Base-by-base conservation (phyloP, 92 coral and sea anemone species). In the Chrysogorgia sp. region DNA sequence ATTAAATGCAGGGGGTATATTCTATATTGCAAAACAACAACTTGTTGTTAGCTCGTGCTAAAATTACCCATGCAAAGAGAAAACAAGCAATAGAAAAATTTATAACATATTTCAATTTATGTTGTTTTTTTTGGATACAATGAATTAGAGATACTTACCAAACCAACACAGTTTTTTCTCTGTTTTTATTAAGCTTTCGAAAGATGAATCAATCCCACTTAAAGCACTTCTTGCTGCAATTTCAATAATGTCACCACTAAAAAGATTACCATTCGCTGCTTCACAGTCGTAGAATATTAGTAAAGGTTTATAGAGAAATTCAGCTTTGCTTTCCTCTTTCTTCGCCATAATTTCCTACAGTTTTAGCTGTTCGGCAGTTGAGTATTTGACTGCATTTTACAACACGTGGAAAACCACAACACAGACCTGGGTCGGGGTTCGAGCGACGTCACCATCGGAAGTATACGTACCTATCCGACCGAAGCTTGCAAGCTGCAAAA, bases 161-260 rank as follows among this genome's bases (percentile, higher is more conserved):
- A 94, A 94, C 21, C 85, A 76, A 14, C 97, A 81, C 6, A 94
- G 84, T 8, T 82, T 77, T 69, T 94, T 97, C 40, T 71, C 85
- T 1, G 94, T 91, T 63, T 81, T 77, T 33, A 94, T 82, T 31
- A 94, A 67, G 26, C 87, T 89, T 35, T 83, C 84, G 81, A 91
- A 94, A 7, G 93, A 78, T 9, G 97, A 91, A 55, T 80, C 76
- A 19, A 80, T 88, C 14, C 89, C 82, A 34, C 88, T 97, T 12
- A 97, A 97, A 37, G 87, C 92, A 75, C 97, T 89, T 29, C 86
- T 92, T 14, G 96, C 97, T 5, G 97, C 98, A 10, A 94, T 94
- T 81, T 94, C 98, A 14, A 94, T 89, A 3, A 94, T 83, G 77
- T 94, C 98, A 10, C 97, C 98, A 21, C 80, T 64, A 34, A 79